Evolutionary conservation across 2,888 invertebrate genomes (phyloP).

Genomic region (Drosophila ezoana): DNA sequence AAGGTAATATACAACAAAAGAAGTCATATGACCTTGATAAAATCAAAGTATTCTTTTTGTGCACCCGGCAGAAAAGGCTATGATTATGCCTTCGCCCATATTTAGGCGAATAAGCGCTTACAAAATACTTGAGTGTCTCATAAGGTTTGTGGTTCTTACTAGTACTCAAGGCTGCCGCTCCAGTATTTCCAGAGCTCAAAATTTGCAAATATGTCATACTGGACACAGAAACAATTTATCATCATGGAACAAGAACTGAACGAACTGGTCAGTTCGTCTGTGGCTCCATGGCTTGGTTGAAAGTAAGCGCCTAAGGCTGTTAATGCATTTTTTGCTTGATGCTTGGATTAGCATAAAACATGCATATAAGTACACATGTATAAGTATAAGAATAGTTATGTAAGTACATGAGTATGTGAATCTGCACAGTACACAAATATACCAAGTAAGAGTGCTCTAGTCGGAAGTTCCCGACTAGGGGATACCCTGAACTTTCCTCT

Average conservation of each 20-base stretch:
- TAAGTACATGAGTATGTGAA: too few species aligned
- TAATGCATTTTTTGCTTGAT: conserved; percentile 62
- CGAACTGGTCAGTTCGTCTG: conserved; percentile 21
- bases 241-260: conserved; percentile 25
- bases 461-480: too few species aligned
- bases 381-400: too few species aligned
- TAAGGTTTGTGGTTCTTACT: conserved; percentile 40
- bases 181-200: conserved; percentile 9
- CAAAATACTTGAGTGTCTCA: too few species aligned
- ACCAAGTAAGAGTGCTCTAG: too few species aligned
- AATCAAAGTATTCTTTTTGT: conserved; percentile 53
- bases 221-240: conserved; percentile 54
- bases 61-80: conserved; percentile 28
- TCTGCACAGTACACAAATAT: too few species aligned
- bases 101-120: too few species aligned
- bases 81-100: conserved; percentile 34
- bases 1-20: too few species aligned
- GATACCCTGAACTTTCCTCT: too few species aligned
- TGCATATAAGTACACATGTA: conserved; percentile 9
- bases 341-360: conserved; percentile 70
- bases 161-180: conserved; percentile 34
- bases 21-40: conserved; percentile 27
- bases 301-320: conserved; percentile 56
- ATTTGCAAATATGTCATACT: conserved; percentile 51
- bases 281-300: conserved; percentile 57